phyloP scores from a whole-genome alignment of 2,113 vertebrate species.

The Ahaetulla prasina region DNA sequence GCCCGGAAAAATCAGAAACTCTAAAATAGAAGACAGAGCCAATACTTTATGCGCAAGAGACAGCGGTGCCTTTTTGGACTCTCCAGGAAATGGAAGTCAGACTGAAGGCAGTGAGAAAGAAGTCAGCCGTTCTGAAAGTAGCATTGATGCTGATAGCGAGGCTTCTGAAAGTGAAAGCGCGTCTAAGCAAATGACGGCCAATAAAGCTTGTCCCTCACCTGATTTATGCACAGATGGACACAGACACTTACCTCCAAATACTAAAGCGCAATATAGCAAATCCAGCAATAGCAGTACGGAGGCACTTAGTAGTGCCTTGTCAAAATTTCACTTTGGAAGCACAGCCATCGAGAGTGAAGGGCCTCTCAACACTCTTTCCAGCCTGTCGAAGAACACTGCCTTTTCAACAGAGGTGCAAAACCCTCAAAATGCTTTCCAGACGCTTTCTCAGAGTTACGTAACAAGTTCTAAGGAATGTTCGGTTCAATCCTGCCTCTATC shows the following conservation, averaged over 20 bases:
- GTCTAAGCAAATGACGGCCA: conserved; percentile 29
- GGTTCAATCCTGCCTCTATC: conserved; percentile 94
- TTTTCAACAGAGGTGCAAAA: conserved; percentile 59
- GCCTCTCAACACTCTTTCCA: conserved; percentile 11
- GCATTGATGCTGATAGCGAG: conserved; percentile 92
- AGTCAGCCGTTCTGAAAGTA: conserved; percentile 80
- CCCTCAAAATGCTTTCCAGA: conserved; percentile 88
- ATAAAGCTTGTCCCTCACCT: neutral
- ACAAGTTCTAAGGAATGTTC: conserved; percentile 96
- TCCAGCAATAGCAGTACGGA: conserved; percentile 37
- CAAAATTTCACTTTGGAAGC: conserved; percentile 75
- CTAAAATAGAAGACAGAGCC: conserved; percentile 38
- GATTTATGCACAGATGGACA: conserved; percentile 1
- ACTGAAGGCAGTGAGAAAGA: conserved; percentile 86
- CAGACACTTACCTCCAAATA: conserved; percentile 24
- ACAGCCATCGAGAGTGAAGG: conserved; percentile 59
- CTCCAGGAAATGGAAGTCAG: conserved; percentile 71
- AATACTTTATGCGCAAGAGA: neutral
- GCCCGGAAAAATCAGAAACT: conserved; percentile 53
- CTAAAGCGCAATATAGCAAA: neutral
- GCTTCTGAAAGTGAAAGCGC: conserved; percentile 86
- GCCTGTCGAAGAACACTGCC: conserved; percentile 43
- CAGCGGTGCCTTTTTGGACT: neutral
- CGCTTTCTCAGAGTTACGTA: conserved; percentile 87
- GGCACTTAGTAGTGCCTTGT: conserved; percentile 72